A percentile compares a stretch with the other conserved stretches of the same genome.
phyloP scores from a whole-genome alignment of 92 coral and sea anemone species.

The Palythoa heliodiscus region DNA sequence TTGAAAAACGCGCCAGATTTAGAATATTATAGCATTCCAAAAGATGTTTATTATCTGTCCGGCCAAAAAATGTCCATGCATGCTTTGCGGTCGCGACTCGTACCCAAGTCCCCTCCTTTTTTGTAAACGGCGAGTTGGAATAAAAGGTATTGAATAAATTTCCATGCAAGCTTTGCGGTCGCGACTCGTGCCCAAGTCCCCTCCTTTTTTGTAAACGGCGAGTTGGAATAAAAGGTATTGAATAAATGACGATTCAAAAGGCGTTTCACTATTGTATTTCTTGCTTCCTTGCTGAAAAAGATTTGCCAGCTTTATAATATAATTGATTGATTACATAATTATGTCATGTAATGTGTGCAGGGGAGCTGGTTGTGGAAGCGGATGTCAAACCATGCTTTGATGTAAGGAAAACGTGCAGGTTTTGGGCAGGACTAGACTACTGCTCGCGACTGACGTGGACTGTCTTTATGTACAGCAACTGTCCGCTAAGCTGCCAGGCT shows the following conservation, averaged over 20 bases:
- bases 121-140: neutral
- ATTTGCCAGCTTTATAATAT: neutral
- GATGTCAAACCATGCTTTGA: conserved; percentile 60
- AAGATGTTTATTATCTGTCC: too few species aligned
- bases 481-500: conserved; percentile 79
- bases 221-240: neutral
- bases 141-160: neutral
- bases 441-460: conserved; percentile 66
- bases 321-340: neutral
- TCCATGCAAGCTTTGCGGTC: too few species aligned
- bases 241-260: neutral
- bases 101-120: too few species aligned
- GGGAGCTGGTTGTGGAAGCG: neutral
- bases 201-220: neutral
- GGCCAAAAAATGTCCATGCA: too few species aligned
- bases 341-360: neutral
- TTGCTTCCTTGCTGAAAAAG: neutral
- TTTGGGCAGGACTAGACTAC: conserved; percentile 63
- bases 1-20: too few species aligned
- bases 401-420: conserved; percentile 47
- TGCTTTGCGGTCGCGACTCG: too few species aligned
- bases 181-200: too few species aligned
- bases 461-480: conserved; percentile 67
- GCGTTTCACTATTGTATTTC: neutral
- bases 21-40: too few species aligned